Base-by-base conservation (phyloP, 2,888 invertebrate genomes). In the Cyaniris semiargus region DNA sequence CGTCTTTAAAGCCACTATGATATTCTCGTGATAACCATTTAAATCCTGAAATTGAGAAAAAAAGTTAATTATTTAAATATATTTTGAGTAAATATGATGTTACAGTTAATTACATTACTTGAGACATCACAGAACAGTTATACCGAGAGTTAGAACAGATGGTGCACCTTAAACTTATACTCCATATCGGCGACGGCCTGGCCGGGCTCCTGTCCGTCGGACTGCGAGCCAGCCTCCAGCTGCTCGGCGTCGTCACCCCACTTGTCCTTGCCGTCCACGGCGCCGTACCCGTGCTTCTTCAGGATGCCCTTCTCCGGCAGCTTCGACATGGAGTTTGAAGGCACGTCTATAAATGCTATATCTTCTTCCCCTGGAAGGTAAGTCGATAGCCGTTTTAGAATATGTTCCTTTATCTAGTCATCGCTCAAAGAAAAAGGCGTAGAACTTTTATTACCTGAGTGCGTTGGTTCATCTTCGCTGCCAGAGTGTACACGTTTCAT, bases 11-110 rank as follows among this genome's bases (percentile, higher is more conserved):
- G 98, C 98, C 88, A 97, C 97, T 82, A 98, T 95, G 84, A 98
- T 97, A 86, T 98, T 97, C 86, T 98, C 98, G 90, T 98, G 98
- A 91, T 98, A 98, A 70, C 98, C 98, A 87, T 98, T 98, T 70
- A 98, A 95, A 79, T 97, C 97, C 94, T 97, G 97, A n/a, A 98
- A 94, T 58, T 1, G n/a, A 44, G 70, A 13, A 31, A 48, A 48
- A 48, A 48, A 27, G 27, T 44, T 10, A 13, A 44, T 10, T 10
- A 38, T 10, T 13, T 44, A 10, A 44, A 18, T 34, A 6, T 38
- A 2, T 48, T 56, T 34, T n/a, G n/a, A 75, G 70, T 8, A 60
- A 23, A 48, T 34, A n/a, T 23, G 5, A 21, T 21, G 6, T 56
- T 6, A n/a, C 18, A n/a, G n/a, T 56, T 34, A 34, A 34, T 34